Base-by-base conservation (phyloP, 2,113 vertebrate genomes). In the Hippopotamus amphibius region DNA sequence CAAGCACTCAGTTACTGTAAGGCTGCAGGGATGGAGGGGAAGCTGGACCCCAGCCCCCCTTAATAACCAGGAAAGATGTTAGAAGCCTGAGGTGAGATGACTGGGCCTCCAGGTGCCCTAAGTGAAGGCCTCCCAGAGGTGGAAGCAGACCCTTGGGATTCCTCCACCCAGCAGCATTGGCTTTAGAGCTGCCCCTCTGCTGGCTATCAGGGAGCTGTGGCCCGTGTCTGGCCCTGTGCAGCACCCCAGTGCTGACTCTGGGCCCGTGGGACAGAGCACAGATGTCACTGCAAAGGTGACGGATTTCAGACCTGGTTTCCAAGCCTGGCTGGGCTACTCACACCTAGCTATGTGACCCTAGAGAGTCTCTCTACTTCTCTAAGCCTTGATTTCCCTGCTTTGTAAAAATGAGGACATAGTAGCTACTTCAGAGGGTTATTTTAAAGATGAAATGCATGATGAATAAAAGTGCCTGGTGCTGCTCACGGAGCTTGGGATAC, bases 1-100 rank as follows among this genome's bases (percentile, higher is more conserved):
- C 37, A 37, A 48, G 50, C 1, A 7, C 24, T 77, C 10, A 26
- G 33, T 33, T 17, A 41, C 41, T 28, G 5, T 19, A 55, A 87
- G 50, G 41, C 30, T 63, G 4, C 30, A 77, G 82, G 57, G 28
- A 33, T 48, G 37, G 30, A 48, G 22, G 4, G 1, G 2, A 77
- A 81, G 21, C n/a, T 88, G 16, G 6, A 57, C 19, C 2, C 2
- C 10, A 1, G 3, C 14, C 15, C 0, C 0, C 5, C 33, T 69
- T 24, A 46, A 13, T 37, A 53, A 53, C 24, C 0, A 10, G 26
- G 28, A 90, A 37, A 81, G 28, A 48, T 0, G 1, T 61, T 43
- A 79, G 69, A 46, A 76, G 37, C 24, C 4, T 41, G 26, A 41
- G 22, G 6, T 43, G 21, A 84, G 41, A 63, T 0, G 0, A 12